Evolutionary conservation across 2,888 invertebrate genomes (phyloP).

Genomic region (Cheilosia urbana): DNA sequence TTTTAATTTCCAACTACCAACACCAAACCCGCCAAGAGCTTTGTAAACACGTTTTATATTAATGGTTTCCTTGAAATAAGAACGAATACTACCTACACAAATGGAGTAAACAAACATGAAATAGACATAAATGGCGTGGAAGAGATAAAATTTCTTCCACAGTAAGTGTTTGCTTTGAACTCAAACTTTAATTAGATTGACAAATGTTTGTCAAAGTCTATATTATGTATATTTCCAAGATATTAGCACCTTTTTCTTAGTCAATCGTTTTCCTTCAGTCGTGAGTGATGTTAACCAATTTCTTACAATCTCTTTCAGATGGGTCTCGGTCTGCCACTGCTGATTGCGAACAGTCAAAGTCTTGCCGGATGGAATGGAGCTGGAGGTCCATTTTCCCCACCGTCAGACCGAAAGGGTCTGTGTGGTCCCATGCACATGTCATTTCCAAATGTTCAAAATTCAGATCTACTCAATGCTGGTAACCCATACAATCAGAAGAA

Average conservation of each 20-base stretch:
- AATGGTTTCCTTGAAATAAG: neutral
- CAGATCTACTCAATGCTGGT: constrained; percentile 45
- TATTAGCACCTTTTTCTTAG: neutral
- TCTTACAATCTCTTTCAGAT: constrained; percentile 78
- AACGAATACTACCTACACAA: neutral
- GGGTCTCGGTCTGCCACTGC: constrained; percentile 81
- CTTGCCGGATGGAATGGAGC: constrained; percentile 81
- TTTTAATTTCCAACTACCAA: no score
- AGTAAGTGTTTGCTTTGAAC: constrained; percentile 2
- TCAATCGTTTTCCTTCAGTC: neutral
- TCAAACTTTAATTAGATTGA: constrained; percentile 25
- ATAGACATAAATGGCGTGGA: neutral
- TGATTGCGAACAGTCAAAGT: constrained; percentile 81
- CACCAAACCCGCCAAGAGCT: no score
- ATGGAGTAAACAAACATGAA: neutral
- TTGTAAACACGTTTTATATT: no score
- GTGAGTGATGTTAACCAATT: neutral
- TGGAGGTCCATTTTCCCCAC: constrained; percentile 81
- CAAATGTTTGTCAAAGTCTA: constrained; percentile 15
- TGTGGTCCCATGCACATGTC: constrained; percentile 80
- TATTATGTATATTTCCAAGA: neutral
- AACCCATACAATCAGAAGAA: constrained; percentile 60
- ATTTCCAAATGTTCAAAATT: constrained; percentile 60
- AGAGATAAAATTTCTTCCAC: neutral
- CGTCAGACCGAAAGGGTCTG: constrained; percentile 78